Evolutionary conservation across 2,113 vertebrate genomes (phyloP).

Genomic region (Cardinalis cardinalis): DNA sequence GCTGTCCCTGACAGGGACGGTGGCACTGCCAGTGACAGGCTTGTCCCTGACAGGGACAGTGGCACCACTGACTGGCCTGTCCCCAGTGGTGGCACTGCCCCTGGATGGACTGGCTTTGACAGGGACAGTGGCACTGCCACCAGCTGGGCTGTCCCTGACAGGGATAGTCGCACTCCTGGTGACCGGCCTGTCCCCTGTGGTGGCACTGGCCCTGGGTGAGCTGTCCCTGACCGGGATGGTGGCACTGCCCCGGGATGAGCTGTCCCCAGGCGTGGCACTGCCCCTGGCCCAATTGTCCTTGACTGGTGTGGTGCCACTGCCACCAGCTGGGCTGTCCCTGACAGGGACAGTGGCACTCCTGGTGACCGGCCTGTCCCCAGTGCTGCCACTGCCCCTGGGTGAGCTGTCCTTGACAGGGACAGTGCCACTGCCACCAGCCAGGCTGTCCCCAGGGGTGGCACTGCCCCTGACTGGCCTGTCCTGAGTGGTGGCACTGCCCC

Average conservation of each 20-base stretch:
- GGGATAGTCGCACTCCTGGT: too few relatives aligned
- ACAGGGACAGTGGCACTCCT: not conserved
- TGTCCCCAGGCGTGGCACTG: not conserved
- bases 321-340: not conserved
- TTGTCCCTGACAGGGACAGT: not conserved
- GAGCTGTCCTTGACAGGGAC: not conserved
- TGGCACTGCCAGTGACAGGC: not conserved
- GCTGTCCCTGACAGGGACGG: not conserved
- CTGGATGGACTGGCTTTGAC: too few relatives aligned
- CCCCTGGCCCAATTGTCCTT: too few relatives aligned
- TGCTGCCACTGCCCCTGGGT: accelerated
- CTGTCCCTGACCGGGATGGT: not conserved
- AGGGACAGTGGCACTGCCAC: too few relatives aligned
- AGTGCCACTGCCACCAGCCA: not conserved
- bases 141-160: too few relatives aligned
- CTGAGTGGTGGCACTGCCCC: not conserved
- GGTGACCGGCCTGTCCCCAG: not conserved
- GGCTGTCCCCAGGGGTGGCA: too few relatives aligned
- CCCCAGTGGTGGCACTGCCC: not conserved
- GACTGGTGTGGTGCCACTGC: not conserved
- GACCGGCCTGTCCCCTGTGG: too few relatives aligned
- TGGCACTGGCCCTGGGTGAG: not conserved
- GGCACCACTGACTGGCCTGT: not conserved
- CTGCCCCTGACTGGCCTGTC: not conserved
- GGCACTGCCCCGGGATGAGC: not conserved